Evolutionary conservation across 37 sponge, comb jelly and placozoan species (phyloP).

Genomic region (Eunapius fragilis): DNA sequence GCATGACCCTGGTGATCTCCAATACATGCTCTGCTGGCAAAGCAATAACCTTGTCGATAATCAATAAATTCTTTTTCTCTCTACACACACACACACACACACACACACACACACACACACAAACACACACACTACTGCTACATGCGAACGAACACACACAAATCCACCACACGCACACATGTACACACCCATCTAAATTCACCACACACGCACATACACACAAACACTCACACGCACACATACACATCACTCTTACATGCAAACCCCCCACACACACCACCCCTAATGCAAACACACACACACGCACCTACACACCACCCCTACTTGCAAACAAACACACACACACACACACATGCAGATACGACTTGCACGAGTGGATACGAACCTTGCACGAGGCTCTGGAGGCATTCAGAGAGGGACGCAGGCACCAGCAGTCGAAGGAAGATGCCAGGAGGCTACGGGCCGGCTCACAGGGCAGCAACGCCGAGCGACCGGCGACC

Average conservation of each 20-base stretch:
- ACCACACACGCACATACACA: conserved; percentile 8
- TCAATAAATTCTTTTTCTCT: too few relatives aligned
- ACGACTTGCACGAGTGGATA: conserved; percentile 85
- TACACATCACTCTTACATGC: background rate
- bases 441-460: background rate
- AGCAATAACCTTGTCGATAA: too few relatives aligned
- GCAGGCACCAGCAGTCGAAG: background rate
- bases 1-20: too few relatives aligned
- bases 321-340: too few relatives aligned
- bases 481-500: background rate
- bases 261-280: background rate
- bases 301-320: background rate
- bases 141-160: too few relatives aligned
- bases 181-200: background rate
- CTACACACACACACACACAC: too few relatives aligned
- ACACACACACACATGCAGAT: conserved; percentile 34
- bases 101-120: too few relatives aligned
- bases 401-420: conserved; percentile 61
- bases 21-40: too few relatives aligned
- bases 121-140: too few relatives aligned
- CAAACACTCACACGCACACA: background rate
- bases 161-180: background rate
- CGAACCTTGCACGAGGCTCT: conserved; percentile 52
- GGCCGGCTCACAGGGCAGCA: too few relatives aligned
- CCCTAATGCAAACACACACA: conserved; percentile 9